Evolutionary conservation across 2,888 invertebrate genomes (phyloP), one percentile per base, ranked within the genome.

Genomic region (Synanthedon vespiformis): DNA sequence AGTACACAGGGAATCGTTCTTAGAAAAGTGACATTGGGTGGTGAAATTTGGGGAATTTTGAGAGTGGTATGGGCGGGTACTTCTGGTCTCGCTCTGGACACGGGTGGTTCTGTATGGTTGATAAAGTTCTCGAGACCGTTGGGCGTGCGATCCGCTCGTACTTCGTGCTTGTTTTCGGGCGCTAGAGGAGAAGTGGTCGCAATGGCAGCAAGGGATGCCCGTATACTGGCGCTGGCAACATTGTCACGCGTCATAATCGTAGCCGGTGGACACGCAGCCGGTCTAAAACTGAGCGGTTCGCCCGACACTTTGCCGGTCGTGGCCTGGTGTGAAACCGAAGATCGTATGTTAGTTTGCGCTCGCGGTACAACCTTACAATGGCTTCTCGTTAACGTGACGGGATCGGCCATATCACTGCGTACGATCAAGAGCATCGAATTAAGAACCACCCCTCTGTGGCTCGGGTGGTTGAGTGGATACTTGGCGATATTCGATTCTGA

Each of bases 41-140:
- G 88, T 18, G 86, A 87, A 56, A 74, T 77, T 56, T 88, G 88
- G 88, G 88, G 88, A 1, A 80, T 76, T 4, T 65, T 88, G 50
- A 67, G 77, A 40, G 83, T 87, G 2, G 78, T 81, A 1, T 88
- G 88, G 88, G 86, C 87, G 1, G 88, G 84, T 3, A 71, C 78
- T 0, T 80, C 84, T 0, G 86, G 83, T 1, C 67, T 86, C 10
- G 81, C 82, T 0, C 94, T 96, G 16, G 98, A 99, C 70, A 95
- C 95, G 50, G 96, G 97, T 2, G 99, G 99, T 0, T 98, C 97
- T 1, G 98, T 99, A 1, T 99, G 97, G 91, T 93, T 97, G 60
- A 86, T 98, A 41, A 94, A 92, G 65, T 97, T 98, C 70, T 95
- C 94, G 48, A 89, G 97, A 54, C 92, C 95, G 11, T 89, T 98